Evolutionary conservation across 2,888 invertebrate genomes (phyloP).

Genomic region (Coelinius sp.): DNA sequence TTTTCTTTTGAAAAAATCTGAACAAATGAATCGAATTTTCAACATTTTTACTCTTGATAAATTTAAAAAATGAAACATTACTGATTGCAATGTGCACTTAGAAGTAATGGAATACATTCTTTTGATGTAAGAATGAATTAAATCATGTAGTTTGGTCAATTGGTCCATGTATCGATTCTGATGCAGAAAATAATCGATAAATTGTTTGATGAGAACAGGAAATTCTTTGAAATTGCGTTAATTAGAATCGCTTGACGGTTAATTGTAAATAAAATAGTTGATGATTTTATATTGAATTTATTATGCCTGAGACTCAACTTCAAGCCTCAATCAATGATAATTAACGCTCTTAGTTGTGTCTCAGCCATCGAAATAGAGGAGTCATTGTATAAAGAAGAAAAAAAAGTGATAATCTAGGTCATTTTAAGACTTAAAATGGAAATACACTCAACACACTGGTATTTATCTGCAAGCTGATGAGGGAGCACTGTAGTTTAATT

Average conservation of each 20-base stretch:
- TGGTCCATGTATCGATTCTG: too few species aligned
- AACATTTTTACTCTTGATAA: too few species aligned
- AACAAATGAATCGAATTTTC: background rate
- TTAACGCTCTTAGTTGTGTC: conserved; percentile 15
- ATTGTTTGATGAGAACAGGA: too few species aligned
- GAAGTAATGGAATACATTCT: too few species aligned
- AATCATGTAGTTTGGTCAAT: too few species aligned
- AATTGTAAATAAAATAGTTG: conserved; percentile 22
- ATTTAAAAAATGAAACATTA: too few species aligned
- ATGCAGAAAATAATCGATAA: too few species aligned
- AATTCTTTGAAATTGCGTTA: background rate
- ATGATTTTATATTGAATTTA: conserved; percentile 10
- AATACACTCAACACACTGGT: background rate
- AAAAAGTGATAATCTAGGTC: background rate
- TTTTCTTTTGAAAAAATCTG: background rate
- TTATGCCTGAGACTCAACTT: conserved; percentile 15
- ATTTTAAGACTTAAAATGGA: background rate
- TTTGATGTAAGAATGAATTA: too few species aligned
- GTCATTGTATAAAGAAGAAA: conserved; percentile 11
- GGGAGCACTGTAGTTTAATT: conserved; percentile 9
- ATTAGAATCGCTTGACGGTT: background rate
- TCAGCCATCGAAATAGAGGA: conserved; percentile 1
- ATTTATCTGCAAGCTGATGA: conserved; percentile 6
- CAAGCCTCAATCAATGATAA: background rate
- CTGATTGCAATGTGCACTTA: background rate